Evolutionary conservation across 2,888 invertebrate species (phyloP), one percentile per base, ranked within the genome.

Genomic region (Tachina fera): DNA sequence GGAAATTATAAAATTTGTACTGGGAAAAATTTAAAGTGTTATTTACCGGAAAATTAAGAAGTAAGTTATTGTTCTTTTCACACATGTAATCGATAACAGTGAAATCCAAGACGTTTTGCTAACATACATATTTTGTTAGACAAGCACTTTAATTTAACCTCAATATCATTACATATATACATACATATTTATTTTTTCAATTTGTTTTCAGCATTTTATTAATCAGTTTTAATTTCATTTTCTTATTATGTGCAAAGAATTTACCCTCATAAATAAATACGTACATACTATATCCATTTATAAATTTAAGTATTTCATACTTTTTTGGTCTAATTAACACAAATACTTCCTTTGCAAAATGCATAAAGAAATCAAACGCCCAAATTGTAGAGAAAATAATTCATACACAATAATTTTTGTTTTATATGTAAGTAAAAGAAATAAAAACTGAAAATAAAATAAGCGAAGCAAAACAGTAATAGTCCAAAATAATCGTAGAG

Each of bases 261-360:
- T 60, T 60, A n/a, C 39, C 14, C 39, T 60, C 39, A 39, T 9
- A 58, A 58, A 58, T 58, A 31, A 13, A 53, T 60, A 39, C 22
- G 13, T 63, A 45, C 8, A n/a, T 41, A 13, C n/a, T 49, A 0
- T 6, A 31, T 31, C 0, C 31, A 49, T 49, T n/a, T 49, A 49
- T 14, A 49, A 49, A 49, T 31, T 31, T 14, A 49, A 49, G 8
- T 11, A 41, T 45, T 63, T 63, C 13, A 45, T 47, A 45, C 19
- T 63, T 63, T 63, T 45, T 63, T 45, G 19, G 45, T 63, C 45
- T 19, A 43, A 45, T 45, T 14, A 47, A 11, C 63, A 63, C 45
- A 63, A 63, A 19, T 6, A 13, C 19, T 43, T 63, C 8, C 13
- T 63, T 63, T 43, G 63, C 45, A 45, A 63, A 60, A 39, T 39